Base-by-base conservation (phyloP, 1,140 invertebrate species). In the Drosophila busckii region DNA sequence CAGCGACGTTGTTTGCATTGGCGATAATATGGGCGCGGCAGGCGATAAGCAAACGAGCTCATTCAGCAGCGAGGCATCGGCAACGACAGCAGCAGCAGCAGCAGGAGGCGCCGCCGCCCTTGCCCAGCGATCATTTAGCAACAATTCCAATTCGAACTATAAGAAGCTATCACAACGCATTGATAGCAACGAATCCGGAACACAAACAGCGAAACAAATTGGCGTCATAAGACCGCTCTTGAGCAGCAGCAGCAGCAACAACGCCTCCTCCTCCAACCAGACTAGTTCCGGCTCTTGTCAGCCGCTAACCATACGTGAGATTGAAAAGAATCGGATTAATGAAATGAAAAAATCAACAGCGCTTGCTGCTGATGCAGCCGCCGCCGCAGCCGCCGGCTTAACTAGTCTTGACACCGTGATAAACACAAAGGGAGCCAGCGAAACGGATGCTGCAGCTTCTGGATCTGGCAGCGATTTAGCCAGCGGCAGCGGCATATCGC, bases 301-400 rank as follows among this genome's bases (percentile, higher is more conserved):
- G 25, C 87, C 89, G 13, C 64, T 92, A 17, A 92, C 91, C 22
- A 90, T 90, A 35, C 85, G 91, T 19, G 92, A 93, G 84, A 89
- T 92, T 12, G 92, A 93, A 70, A 93, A 93, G 83, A 93, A 93
- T 86, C 86, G 91, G 15, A 93, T 92, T 48, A 93, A 93, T 87
- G 89, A 90, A 25, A 90, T 90, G 35, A 93, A 93, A 76, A 91
- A 87, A 42, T 70, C 80, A 6, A 61, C 56, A 13, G 69, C 68
- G n/a, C 29, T 70, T 42, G 66, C 46, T 26, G 54, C 87, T 8
- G 76, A 60, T 65, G 61, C 76, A 55, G 53, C 62, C 62, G 28
- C 68, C 34, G 48, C 82, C 68, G 44, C 67, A 49, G 59, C 67
- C 3, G 56, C 17, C 7, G 40, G 41, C 7, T 16, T 58, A 6